Evolutionary conservation across 2,888 invertebrate genomes (phyloP).

Genomic region (Capitulum mitella): DNA sequence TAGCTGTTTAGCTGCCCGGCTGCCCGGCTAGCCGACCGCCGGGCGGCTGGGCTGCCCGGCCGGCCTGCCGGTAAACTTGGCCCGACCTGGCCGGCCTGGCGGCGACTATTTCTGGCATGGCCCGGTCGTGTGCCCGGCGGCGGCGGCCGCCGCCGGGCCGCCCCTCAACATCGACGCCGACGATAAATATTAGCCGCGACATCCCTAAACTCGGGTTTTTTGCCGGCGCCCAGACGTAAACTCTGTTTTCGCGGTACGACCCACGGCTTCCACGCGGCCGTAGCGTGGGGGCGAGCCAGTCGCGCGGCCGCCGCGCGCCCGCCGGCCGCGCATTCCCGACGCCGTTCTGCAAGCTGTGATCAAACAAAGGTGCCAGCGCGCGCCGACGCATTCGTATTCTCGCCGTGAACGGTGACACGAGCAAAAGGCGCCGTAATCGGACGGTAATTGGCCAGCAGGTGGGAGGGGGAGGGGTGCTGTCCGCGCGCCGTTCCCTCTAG

Average conservation of each 20-base stretch:
- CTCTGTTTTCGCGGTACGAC: not conserved
- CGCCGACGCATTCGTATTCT: not conserved
- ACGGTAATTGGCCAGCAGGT: not conserved
- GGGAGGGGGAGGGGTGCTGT: not conserved
- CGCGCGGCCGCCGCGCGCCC: too few species aligned
- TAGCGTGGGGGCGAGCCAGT: too few species aligned
- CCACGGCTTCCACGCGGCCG: too few species aligned
- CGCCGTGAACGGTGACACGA: not conserved
- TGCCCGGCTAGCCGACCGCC: not conserved
- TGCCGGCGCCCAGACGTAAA: not conserved
- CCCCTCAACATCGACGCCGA: conserved; percentile 14
- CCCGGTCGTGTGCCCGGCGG: not conserved
- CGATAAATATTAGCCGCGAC: conserved; percentile 14
- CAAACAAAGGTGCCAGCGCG: not conserved
- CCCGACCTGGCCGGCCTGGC: not conserved
- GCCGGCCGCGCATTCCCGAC: not conserved
- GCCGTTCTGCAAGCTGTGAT: conserved; percentile 11
- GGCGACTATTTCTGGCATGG: not conserved
- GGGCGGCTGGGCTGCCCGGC: not conserved
- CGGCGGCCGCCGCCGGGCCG: not conserved
- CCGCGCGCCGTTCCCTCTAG: not conserved
- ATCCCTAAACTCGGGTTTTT: not conserved
- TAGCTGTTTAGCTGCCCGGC: too few species aligned
- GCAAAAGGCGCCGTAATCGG: not conserved
- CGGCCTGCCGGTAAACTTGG: not conserved